Base-by-base conservation (phyloP, 2,888 invertebrate genomes). In the Ephialtes manifestator region DNA sequence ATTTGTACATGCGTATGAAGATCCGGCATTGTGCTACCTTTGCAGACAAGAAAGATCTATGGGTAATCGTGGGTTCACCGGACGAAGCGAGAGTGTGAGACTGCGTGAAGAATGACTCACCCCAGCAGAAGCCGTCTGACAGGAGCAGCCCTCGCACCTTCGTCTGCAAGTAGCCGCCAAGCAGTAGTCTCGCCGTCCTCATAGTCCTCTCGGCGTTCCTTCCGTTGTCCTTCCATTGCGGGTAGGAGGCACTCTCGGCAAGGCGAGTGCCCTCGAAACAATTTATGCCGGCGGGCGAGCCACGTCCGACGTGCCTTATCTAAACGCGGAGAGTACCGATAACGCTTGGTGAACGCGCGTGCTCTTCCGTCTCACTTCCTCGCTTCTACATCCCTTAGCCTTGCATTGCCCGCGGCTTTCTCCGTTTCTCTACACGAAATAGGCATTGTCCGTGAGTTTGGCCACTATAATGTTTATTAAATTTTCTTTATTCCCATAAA, bases 261-360 rank as follows among this genome's bases (percentile, higher is more conserved):
- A 8, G 39, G 63, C 86, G 89, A 91, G 91, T 88, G 89, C 90
- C 87, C 92, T 92, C 89, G 90, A 91, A 92, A 92, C 89, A 92
- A 92, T 92, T 92, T 92, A 92, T 92, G 91, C 90, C 86, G 89
- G 83, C 88, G 88, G 90, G 89, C 89, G 87, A 87, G 87, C 91
- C 89, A 86, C 90, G 90, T 91, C 91, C 89, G 90, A 91, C 92
- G 92, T 92, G 92, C 91, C 92, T 92, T 92, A 92, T 92, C 92
- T 89, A 88, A 79, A 83, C 74, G 84, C 83, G 81, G 86, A 80
- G 88, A 87, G 88, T 76, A 76, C 89, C 86, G 92, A 92, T 92
- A 92, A 92, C 89, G 87, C 88, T 85, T 63, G 35, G 53, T 83
- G 88, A 87, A 82, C 85, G 88, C 82, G 85, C 83, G 76, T 43